Evolutionary conservation across 1,140 invertebrate species (phyloP), one percentile per base, ranked within the genome.

Genomic region (Procambarus virginalis): DNA sequence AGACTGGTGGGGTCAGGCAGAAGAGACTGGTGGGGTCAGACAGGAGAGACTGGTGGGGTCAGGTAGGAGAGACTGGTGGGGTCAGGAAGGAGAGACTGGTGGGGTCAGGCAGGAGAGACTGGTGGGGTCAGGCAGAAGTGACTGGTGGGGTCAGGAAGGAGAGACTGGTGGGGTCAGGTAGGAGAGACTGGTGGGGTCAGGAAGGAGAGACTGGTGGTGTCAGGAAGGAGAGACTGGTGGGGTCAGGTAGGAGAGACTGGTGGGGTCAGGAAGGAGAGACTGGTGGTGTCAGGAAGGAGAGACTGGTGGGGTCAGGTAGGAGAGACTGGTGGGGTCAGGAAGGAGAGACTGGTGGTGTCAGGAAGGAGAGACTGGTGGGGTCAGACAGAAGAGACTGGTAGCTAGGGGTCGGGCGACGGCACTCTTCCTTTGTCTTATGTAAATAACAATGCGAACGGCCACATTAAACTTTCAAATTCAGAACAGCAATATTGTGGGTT

Each of bases 381-480:
- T 34, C 17, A 51, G 22, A 46, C 3, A 60, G 14, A 6, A 68
- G 75, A 78, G 84, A 9, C 51, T 55, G 51, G 51, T 55, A 12
- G 51, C 51, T 9, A 12, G 0, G 55, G 55, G 49, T 60, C 73
- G 68, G 22, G 45, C 45, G 89, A 83, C 84, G 84, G 82, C 83
- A 58, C 91, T 90, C 84, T 90, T 92, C 76, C 91, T 87, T 87
- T 87, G 85, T 92, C 91, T 92, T 92, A 92, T 92, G 91, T 89
- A 92, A 92, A 92, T 92, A 92, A 76, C 86, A 87, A 92, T 84
- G 60, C 90, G 84, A 92, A 90, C 85, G 84, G 88, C 81, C 88
- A 49, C 91, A 92, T 92, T 92, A 90, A 92, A 92, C 91, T 92
- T 92, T 92, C 91, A 92, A 87, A 92, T 92, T 92, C 89, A 90